phyloP scores from a whole-genome alignment of 2,888 invertebrate species.

The Diarsia rubi region DNA sequence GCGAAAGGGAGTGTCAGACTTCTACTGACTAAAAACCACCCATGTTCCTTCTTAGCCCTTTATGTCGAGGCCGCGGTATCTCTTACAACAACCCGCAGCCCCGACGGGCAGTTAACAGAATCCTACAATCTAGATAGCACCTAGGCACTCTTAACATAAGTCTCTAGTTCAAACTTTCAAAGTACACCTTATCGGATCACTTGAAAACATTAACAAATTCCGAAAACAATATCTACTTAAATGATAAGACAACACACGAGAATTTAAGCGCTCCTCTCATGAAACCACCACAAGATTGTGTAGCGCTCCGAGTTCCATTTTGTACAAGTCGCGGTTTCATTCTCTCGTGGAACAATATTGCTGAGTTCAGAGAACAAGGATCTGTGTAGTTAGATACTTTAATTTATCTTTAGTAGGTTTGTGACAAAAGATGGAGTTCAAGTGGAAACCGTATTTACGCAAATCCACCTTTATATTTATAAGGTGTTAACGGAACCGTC shows the following conservation, averaged over 20 bases:
- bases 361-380: background rate
- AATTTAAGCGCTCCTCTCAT: conserved; percentile 3
- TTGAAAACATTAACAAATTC: background rate
- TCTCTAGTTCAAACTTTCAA: background rate
- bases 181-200: background rate
- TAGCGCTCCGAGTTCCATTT: conserved; percentile 14
- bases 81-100: too few species aligned
- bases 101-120: too few species aligned
- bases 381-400: background rate
- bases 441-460: background rate
- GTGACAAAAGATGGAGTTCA: conserved; percentile 5
- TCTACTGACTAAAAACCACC: too few species aligned
- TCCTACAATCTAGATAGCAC: background rate
- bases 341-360: conserved; percentile 11
- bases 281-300: conserved; percentile 7
- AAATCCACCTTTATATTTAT: background rate
- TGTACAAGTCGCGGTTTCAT: conserved; percentile 21
- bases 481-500: background rate
- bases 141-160: background rate
- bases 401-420: conserved; percentile 10
- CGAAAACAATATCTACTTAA: conserved; percentile 4
- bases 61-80: too few species aligned
- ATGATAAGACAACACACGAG: background rate
- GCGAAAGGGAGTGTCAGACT: too few species aligned
- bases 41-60: too few species aligned